These are phyloP conservation scores for Ceratosolen fusciceps DNA, from an alignment of 1,140 invertebrate species.

Conservation along the genomic window DNA sequence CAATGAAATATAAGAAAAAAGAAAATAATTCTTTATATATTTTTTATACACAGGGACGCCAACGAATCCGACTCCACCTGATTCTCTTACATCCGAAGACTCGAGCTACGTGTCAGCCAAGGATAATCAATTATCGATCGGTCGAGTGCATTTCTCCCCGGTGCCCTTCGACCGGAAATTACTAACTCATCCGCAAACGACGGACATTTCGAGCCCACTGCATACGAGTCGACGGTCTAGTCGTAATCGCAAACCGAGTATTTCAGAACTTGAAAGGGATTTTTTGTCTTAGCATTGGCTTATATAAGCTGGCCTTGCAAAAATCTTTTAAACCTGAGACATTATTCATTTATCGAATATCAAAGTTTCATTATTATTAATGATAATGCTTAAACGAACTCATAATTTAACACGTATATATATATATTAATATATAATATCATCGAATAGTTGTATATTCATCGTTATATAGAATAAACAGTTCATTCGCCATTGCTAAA, in stretches of 20 bases:
- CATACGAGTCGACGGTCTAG: slow-evolving; percentile 66
- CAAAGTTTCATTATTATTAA: slow-evolving; percentile 17
- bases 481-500: no score
- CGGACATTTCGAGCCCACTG: slow-evolving; percentile 76
- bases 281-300: slow-evolving; percentile 75
- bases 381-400: background rate
- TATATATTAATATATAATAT: no score
- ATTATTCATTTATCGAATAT: background rate
- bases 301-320: slow-evolving; percentile 57
- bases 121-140: slow-evolving; percentile 76
- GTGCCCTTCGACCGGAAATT: slow-evolving; percentile 73
- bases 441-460: no score
- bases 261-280: slow-evolving; percentile 74
- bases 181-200: slow-evolving; percentile 49
- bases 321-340: background rate
- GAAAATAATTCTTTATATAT: background rate
- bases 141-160: slow-evolving; percentile 86
- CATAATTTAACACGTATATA: no score
- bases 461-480: no score
- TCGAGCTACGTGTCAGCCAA: slow-evolving; percentile 88
- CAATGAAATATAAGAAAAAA: background rate
- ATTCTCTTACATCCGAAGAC: slow-evolving; percentile 86
- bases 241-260: slow-evolving; percentile 70
- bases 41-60: slow-evolving; percentile 73
- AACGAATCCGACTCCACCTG: slow-evolving; percentile 88